Evolutionary conservation across 2,888 invertebrate genomes (phyloP).

Genomic region (Drosophila mimica): DNA sequence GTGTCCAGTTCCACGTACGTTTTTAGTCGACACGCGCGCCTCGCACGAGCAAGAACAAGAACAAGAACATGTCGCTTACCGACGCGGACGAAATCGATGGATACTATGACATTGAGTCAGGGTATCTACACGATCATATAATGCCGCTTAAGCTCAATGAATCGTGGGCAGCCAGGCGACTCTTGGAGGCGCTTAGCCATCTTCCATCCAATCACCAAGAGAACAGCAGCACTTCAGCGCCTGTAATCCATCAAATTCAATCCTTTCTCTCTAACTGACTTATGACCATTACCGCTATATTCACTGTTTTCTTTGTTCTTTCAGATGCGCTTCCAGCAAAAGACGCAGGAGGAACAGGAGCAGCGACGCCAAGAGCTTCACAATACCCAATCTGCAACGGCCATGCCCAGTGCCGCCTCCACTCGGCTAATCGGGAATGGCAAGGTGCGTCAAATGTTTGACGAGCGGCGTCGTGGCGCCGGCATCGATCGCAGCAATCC

Average conservation of each 20-base stretch:
- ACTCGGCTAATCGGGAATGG: slow-evolving; percentile 78
- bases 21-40: slow-evolving; percentile 65
- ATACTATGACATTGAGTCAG: slow-evolving; percentile 34
- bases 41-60: slow-evolving; percentile 39
- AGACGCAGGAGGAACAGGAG: slow-evolving; percentile 92
- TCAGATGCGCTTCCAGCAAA: slow-evolving; percentile 93
- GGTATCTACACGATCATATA: slow-evolving; percentile 51
- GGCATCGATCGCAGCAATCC: slow-evolving; percentile 94
- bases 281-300: neutral
- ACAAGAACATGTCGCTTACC: slow-evolving; percentile 54
- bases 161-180: slow-evolving; percentile 87
- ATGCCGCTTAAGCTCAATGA: slow-evolving; percentile 86
- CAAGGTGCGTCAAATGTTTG: slow-evolving; percentile 93
- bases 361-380: slow-evolving; percentile 89
- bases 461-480: slow-evolving; percentile 90
- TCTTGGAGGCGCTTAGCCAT: slow-evolving; percentile 85
- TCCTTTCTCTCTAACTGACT: neutral
- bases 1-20: slow-evolving; percentile 49
- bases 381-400: slow-evolving; percentile 78
- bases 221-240: slow-evolving; percentile 65
- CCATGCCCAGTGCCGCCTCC: slow-evolving; percentile 31
- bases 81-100: slow-evolving; percentile 33
- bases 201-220: slow-evolving; percentile 78
- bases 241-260: slow-evolving; percentile 61
- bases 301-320: slow-evolving; percentile 2